These are phyloP conservation scores for Alviniconcha strummeri DNA, from an alignment of 2,888 invertebrate genomes.

Conservation along the genomic window DNA sequence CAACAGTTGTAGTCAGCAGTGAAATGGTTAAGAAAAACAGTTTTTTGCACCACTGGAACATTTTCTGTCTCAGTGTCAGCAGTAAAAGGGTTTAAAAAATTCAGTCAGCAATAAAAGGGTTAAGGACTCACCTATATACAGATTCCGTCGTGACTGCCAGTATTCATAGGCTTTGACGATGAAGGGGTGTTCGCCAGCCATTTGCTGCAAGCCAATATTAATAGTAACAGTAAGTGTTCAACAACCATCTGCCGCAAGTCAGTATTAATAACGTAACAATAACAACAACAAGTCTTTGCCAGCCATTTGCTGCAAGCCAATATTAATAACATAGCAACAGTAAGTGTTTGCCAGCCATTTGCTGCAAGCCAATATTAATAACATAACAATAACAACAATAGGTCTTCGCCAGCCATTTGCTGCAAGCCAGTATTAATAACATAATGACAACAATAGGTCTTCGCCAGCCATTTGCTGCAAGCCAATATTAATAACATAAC, in stretches of 20 bases:
- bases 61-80: too few species aligned
- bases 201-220: conserved; percentile 70
- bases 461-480: conserved; percentile 88
- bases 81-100: too few species aligned
- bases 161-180: conserved; percentile 86
- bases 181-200: conserved; percentile 90
- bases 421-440: conserved; percentile 89
- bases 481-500: conserved; percentile 20
- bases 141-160: conserved; percentile 90
- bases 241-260: too few species aligned
- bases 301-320: too few species aligned
- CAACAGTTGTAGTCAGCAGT: too few species aligned
- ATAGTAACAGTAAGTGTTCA: too few species aligned
- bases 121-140: conserved; percentile 84
- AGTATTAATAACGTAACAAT: too few species aligned
- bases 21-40: too few species aligned
- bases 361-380: conserved; percentile 77
- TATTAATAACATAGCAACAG: neutral
- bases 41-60: too few species aligned
- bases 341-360: conserved; percentile 86
- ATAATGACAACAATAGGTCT: conserved; percentile 89
- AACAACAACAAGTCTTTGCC: too few species aligned
- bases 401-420: conserved; percentile 87
- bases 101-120: neutral
- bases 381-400: conserved; percentile 69